phyloP scores from a whole-genome alignment of 2,113 vertebrate species.

The Pleuronectes platessa region DNA sequence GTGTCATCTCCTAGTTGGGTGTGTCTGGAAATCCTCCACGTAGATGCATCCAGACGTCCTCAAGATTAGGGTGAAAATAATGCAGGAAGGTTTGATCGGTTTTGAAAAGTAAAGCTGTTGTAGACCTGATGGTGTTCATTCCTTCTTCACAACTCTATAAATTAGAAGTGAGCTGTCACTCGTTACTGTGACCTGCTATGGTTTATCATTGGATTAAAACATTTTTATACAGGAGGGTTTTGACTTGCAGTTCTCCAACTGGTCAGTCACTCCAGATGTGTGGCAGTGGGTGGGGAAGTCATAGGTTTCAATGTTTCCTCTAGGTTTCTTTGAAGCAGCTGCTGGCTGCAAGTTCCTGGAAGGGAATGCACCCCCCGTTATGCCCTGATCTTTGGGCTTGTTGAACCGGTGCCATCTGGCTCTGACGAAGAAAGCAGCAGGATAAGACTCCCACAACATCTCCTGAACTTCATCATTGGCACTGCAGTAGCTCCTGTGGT shows the following conservation, averaged over 20 bases:
- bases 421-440: neutral
- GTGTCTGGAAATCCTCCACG: neutral
- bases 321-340: neutral
- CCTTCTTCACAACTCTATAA: no score
- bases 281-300: neutral
- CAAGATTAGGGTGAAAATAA: neutral
- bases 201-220: neutral
- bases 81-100: neutral
- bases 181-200: neutral
- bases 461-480: neutral
- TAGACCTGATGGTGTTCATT: neutral
- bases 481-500: neutral
- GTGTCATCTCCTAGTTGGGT: neutral
- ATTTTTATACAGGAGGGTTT: neutral
- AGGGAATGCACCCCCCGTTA: neutral
- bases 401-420: neutral
- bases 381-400: neutral
- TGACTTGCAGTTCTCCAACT: neutral
- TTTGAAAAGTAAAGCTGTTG: neutral
- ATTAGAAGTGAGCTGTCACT: neutral
- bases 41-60: neutral
- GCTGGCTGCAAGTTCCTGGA: neutral
- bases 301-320: neutral
- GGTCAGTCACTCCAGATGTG: neutral
- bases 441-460: neutral